These are phyloP conservation scores for Belonocnema kinseyi DNA, from an alignment of 1,140 invertebrate species.

Conservation along the genomic window DNA sequence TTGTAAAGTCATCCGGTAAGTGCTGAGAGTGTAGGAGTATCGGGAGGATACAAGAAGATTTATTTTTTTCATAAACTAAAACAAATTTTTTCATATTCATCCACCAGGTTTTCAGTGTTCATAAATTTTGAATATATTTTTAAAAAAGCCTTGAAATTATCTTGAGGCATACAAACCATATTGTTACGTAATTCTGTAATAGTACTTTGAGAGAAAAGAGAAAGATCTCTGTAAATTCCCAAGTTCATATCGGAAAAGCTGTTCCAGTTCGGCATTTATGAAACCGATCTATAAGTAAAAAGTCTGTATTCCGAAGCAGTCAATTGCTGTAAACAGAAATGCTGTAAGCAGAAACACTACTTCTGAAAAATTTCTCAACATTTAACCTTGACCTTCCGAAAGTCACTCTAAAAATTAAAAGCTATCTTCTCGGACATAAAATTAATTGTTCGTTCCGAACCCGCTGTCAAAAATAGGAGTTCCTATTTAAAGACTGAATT, in stretches of 20 bases:
- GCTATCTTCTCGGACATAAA: too few species aligned
- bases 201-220: neutral
- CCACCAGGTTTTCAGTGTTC: neutral
- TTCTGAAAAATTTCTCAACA: too few species aligned
- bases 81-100: neutral
- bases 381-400: too few species aligned
- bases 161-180: neutral
- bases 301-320: neutral
- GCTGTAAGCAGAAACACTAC: too few species aligned
- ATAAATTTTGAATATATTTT: slow-evolving; percentile 3
- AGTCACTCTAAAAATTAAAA: too few species aligned
- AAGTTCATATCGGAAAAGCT: neutral
- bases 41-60: neutral
- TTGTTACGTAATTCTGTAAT: neutral
- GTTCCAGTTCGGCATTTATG: neutral
- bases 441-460: too few species aligned
- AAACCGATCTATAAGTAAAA: neutral
- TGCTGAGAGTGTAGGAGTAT: neutral
- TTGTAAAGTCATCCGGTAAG: too few species aligned
- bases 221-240: slow-evolving; percentile 7
- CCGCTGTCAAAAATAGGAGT: too few species aligned
- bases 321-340: too few species aligned
- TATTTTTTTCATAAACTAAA: neutral
- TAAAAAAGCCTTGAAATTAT: neutral
- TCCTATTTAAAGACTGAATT: too few species aligned